Evolutionary conservation across 2,888 invertebrate genomes (phyloP), one percentile per base, ranked within the genome.

Genomic region (Periphyllus acericola): DNA sequence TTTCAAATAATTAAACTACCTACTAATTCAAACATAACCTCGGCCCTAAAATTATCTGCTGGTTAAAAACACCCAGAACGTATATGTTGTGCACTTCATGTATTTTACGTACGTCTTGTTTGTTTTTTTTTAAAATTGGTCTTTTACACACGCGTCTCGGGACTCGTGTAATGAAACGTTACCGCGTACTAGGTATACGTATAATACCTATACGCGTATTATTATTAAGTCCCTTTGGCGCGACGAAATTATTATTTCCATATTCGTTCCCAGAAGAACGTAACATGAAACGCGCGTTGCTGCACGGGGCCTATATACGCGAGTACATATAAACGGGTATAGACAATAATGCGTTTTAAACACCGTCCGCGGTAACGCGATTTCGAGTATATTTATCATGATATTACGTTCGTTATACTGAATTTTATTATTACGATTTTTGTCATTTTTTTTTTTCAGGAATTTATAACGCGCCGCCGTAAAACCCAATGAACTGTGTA

Each of bases 1-100:
- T 86, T 80, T 36, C 40, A 68, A 86, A 72, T 84, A 75, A 84
- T 86, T 86, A 86, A 80, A 80, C 83, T 79, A 86, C 40, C 78
- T 68, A 66, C 79, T 78, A 60, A 36, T 75, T 46, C 68, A 76
- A 85, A 83, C 29, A 36, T 60, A 52, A 71, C 29, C 78, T 79
- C 55, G 78, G 40, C 86, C 86, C 86, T 80, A 80, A 86, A 72
- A 86, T 80, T 86, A 80, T 74, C 86, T 17, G 34, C 55, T 60
- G 36, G 86, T 86, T 74, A 72, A 60, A 80, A 32, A 84, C 75
- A 75, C 60, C 83, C 60, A 40, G 74, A 72, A 29, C 29, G 46
- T 55, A 11, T 55, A 74, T 71, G 36, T 36, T 32, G 46, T 72
- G 34, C 9, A 40, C 40, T 40, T 8, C 1, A 9, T 36, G n/a